Percentiles rank a stretch among this genome's conserved stretches.
These are phyloP conservation scores for Diabrotica virgifera DNA, from an alignment of 1,140 invertebrate genomes.

Conservation along the genomic window DNA sequence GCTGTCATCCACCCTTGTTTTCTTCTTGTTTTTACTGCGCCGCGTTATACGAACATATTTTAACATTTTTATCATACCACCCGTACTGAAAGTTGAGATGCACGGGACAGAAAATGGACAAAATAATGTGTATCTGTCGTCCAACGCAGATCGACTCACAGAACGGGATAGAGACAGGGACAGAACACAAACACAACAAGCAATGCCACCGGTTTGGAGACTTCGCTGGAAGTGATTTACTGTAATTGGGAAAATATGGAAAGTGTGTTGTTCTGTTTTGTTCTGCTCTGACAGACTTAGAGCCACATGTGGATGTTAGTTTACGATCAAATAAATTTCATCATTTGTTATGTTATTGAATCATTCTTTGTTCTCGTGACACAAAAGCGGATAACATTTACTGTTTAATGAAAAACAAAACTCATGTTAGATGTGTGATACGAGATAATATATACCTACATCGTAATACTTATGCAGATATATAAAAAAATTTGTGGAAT, in stretches of 20 bases:
- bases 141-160: neutral
- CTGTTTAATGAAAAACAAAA: no score
- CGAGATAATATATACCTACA: no score
- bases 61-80: neutral
- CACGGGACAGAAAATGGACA: neutral
- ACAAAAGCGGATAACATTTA: no score
- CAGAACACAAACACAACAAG: neutral
- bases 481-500: no score
- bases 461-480: no score
- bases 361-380: neutral
- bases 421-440: no score
- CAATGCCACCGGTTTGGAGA: neutral
- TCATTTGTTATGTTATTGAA: neutral
- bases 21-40: no score
- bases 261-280: neutral
- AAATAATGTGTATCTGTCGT: neutral
- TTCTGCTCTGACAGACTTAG: neutral
- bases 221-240: neutral
- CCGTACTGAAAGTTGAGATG: neutral
- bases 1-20: no score
- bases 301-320: neutral
- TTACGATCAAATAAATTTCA: neutral
- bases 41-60: neutral
- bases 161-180: neutral
- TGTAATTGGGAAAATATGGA: slow-evolving; percentile 2